Evolutionary conservation across 2,888 invertebrate genomes (phyloP).

Genomic region (Folsomia candida): DNA sequence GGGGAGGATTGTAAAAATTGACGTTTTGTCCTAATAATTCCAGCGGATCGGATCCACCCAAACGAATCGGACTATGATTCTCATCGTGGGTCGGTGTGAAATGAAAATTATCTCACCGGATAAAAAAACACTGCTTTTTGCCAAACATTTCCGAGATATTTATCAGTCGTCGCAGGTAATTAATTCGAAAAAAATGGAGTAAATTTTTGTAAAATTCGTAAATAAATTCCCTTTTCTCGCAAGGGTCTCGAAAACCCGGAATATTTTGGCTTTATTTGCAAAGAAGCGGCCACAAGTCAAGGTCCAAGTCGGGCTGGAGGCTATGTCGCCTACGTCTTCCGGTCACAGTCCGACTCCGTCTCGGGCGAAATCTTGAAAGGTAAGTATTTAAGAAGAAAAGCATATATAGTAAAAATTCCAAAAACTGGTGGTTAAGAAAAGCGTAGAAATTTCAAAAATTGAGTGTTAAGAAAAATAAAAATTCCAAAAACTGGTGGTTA

Average conservation of each 20-base stretch:
- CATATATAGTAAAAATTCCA: neutral
- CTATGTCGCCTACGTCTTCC: constrained; percentile 83
- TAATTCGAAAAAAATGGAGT: no score
- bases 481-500: no score
- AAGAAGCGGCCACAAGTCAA: constrained; percentile 61
- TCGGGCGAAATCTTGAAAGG: constrained; percentile 76
- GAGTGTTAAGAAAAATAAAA: no score
- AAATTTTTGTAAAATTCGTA: no score
- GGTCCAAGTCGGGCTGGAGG: constrained; percentile 52
- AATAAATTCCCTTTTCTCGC: no score
- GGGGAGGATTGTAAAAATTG: neutral
- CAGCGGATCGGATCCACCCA: constrained; percentile 56
- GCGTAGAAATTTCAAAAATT: no score
- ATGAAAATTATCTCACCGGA: constrained; percentile 89
- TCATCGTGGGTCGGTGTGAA: constrained; percentile 81
- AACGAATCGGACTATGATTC: constrained; percentile 89
- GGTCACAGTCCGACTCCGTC: constrained; percentile 81
- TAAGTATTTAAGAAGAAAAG: constrained; percentile 22
- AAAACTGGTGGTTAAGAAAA: constrained; percentile 1
- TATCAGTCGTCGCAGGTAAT: constrained; percentile 76
- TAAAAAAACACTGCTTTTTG: constrained; percentile 81
- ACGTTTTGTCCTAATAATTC: neutral
- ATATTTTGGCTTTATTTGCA: constrained; percentile 90
- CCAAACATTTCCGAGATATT: constrained; percentile 83
- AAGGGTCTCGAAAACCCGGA: constrained; percentile 77